Evolutionary conservation across 2,113 vertebrate genomes (phyloP).

Genomic region (Hassar affinis): DNA sequence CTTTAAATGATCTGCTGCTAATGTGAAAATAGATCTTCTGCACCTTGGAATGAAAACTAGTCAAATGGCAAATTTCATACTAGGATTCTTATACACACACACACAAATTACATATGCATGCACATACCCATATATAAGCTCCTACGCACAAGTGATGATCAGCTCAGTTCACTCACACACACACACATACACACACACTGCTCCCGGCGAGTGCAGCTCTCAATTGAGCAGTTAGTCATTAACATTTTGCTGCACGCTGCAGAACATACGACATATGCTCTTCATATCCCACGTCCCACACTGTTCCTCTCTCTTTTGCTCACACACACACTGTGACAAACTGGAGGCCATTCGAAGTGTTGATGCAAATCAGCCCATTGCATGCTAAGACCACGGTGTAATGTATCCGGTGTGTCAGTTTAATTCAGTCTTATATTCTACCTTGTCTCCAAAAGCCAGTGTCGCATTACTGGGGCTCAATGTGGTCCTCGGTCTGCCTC

Average conservation of each 20-base stretch:
- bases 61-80: background rate
- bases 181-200: background rate
- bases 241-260: conserved; percentile 44
- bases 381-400: conserved; percentile 8
- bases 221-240: conserved; percentile 49
- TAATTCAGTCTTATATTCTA: background rate
- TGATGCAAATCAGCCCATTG: conserved; percentile 40
- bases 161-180: background rate
- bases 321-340: conserved; percentile 22
- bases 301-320: background rate
- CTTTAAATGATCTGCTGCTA: too few species aligned
- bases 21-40: background rate
- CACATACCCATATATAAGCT: background rate
- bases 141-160: background rate
- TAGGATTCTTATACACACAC: background rate
- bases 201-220: conserved; percentile 44
- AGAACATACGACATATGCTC: conserved; percentile 46
- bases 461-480: background rate
- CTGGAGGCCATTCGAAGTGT: conserved; percentile 38
- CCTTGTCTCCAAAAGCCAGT: background rate
- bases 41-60: background rate
- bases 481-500: too few species aligned
- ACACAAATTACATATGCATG: background rate
- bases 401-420: background rate
- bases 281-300: conserved; percentile 42